A percentile compares a stretch with the other conserved stretches of the same genome.
Evolutionary conservation across 2,888 invertebrate genomes (phyloP).

Genomic region (Heliconius hortense): DNA sequence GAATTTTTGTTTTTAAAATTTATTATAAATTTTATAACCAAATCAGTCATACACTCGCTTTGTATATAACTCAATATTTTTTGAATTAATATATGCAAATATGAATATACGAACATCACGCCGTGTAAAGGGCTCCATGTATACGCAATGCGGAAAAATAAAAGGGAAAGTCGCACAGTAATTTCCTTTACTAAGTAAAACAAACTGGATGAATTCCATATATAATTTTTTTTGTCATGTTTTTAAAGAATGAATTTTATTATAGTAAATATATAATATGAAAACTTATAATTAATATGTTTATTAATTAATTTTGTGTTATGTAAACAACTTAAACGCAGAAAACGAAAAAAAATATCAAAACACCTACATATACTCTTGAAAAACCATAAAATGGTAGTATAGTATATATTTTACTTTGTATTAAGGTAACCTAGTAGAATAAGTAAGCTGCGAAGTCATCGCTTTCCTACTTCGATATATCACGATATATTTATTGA

Average conservation of each 20-base stretch:
- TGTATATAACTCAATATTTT: neutral
- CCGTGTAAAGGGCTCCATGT: slow-evolving; percentile 19
- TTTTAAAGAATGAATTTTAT: neutral
- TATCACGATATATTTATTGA: neutral
- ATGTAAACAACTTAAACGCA: too few relatives aligned
- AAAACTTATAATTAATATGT: neutral
- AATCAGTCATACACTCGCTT: neutral
- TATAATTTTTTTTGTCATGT: neutral
- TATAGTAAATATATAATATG: neutral
- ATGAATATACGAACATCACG: slow-evolving; percentile 3
- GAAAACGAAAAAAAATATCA: too few relatives aligned
- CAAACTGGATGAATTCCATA: neutral
- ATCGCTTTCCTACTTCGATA: neutral
- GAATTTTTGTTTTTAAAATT: too few relatives aligned
- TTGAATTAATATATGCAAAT: neutral
- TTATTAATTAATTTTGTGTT: neutral
- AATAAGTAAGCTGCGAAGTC: neutral
- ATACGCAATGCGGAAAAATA: slow-evolving; percentile 40
- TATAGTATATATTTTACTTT: neutral
- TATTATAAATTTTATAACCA: neutral
- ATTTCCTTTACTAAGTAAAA: slow-evolving; percentile 15
- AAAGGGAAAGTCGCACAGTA: slow-evolving; percentile 26
- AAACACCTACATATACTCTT: neutral
- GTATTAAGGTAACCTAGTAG: slow-evolving; percentile 7
- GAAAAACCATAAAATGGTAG: neutral